Base-by-base conservation (phyloP, 1,140 invertebrate genomes). In the Gryllus bimaculatus region DNA sequence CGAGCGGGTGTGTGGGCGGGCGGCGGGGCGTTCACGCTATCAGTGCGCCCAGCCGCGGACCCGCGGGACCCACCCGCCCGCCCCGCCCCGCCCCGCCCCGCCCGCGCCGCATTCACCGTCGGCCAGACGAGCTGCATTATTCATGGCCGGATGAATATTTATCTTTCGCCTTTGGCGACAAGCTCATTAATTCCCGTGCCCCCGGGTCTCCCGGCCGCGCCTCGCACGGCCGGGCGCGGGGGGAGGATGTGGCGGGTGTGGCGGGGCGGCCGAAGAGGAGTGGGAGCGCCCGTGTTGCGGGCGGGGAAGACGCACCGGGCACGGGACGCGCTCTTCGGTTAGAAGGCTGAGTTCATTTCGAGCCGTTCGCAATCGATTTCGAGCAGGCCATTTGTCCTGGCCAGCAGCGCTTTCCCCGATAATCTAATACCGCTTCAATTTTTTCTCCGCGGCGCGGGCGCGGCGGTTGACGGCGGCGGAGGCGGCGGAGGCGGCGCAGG, bases 111-210 rank as follows among this genome's bases (percentile, higher is more conserved):
- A 66, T 66, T 13, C 18, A 10, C 54, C 10, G 54, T 13, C 54
- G 10, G 54, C 54, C 10, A 66, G 54, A 66, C 54, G 54, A 66
- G 54, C 18, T 66, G 18, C 54, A 66, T 66, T 66, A 66, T 66
- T 66, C 54, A 66, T 66, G n/a, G 54, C 10, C 54, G 54, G 54
- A 66, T 66, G 54, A 66, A 66, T 66, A 66, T 66, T 66, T 66
- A 66, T 66, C 54, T 66, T 66, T 66, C 54, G 54, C 54, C 54
- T 66, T 66, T 66, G 54, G 54, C 54, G 54, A 66, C 54, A 66
- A 66, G 54, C 54, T 66, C 54, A 66, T 66, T 66, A 66, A 66
- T 66, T 66, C 54, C 54, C 26, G 10, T 66, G 10, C 18, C 18
- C 18, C 54, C 18, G 7, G 18, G 54, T 66, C 54, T 39, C 26